Evolutionary conservation across 2,113 vertebrate species (phyloP).

Genomic region (Tylochromis polylepis): DNA sequence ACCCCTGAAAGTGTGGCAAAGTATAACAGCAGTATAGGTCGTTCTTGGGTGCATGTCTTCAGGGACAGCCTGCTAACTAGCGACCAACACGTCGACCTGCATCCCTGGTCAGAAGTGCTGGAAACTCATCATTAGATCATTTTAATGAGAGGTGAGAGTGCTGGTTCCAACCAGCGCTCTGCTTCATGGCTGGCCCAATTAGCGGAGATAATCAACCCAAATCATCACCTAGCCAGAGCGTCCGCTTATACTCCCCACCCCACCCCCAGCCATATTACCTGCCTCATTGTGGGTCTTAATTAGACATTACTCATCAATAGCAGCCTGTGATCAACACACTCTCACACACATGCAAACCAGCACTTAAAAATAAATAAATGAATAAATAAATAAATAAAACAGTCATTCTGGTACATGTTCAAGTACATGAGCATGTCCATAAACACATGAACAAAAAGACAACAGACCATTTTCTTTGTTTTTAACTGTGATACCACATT

Average conservation of each 20-base stretch:
- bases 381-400: not conserved
- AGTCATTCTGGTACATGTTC: not conserved
- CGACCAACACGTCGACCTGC: constrained; percentile 29
- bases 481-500: not conserved
- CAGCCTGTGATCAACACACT: constrained; percentile 44
- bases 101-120: constrained; percentile 53
- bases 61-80: constrained; percentile 59
- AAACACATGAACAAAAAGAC: not conserved
- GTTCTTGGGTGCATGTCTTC: constrained; percentile 39
- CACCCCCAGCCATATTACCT: constrained; percentile 53
- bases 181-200: constrained; percentile 64
- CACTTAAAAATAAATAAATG: not conserved
- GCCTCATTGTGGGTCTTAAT: constrained; percentile 57
- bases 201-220: constrained; percentile 66
- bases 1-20: constrained; percentile 18
- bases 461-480: not conserved
- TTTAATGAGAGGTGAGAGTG: constrained; percentile 73
- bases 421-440: not conserved
- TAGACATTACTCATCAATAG: constrained; percentile 62
- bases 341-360: not conserved
- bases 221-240: constrained; percentile 61
- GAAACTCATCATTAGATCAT: constrained; percentile 65
- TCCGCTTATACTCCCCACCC: constrained; percentile 24
- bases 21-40: constrained; percentile 29
- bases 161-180: constrained; percentile 46